Evolutionary conservation across 2,113 vertebrate genomes (phyloP).

Genomic region (Myotis brandtii): DNA sequence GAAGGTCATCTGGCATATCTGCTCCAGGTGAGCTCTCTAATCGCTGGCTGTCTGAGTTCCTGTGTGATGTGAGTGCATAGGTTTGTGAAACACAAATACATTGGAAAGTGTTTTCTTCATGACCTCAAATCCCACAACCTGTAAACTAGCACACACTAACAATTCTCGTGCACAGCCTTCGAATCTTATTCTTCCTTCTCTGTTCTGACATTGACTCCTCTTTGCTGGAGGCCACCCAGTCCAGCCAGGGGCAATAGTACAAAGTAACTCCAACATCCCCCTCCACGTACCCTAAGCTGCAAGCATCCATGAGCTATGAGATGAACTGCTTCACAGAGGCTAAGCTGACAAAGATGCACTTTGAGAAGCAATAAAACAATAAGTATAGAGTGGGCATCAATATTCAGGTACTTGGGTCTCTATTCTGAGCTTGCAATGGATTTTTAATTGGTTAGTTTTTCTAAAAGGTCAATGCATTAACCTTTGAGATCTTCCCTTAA

Average conservation of each 20-base stretch:
- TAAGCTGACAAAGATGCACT: not conserved
- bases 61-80: not conserved
- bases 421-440: constrained; percentile 45
- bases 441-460: constrained; percentile 74
- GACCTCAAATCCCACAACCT: not conserved
- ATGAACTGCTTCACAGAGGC: not conserved
- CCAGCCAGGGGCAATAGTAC: too few species aligned
- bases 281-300: not conserved
- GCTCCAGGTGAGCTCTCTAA: not conserved
- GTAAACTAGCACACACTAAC: not conserved
- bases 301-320: not conserved
- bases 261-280: not conserved
- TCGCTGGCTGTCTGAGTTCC: not conserved
- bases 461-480: constrained; percentile 66
- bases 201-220: not conserved
- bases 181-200: not conserved
- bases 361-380: constrained; percentile 44
- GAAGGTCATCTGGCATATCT: not conserved
- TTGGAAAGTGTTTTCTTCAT: not conserved
- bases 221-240: not conserved
- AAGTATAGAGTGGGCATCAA: not conserved
- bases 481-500: constrained; percentile 60
- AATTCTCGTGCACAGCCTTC: not conserved
- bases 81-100: not conserved
- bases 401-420: not conserved